Percentiles rank a stretch among this genome's conserved stretches.
phyloP scores from a whole-genome alignment of 1,140 invertebrate species.

The Zaprionus vittiger region DNA sequence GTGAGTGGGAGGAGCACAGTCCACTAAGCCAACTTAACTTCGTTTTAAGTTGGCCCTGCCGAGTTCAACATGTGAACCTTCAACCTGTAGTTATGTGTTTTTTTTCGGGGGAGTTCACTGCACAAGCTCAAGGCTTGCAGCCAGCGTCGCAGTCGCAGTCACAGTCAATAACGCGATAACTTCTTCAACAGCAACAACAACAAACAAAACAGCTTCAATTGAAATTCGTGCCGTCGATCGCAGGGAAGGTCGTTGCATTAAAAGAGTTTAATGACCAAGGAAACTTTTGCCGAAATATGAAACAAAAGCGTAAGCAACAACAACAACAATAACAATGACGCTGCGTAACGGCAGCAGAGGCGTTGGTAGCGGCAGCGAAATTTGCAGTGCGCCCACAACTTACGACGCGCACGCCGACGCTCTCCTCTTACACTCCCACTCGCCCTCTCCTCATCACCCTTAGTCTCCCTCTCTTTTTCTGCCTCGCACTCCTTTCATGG shows the following conservation, averaged over 20 bases:
- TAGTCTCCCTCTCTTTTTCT: background rate
- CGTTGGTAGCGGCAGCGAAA: slow-evolving; percentile 19
- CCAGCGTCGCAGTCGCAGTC: background rate
- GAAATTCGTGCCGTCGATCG: slow-evolving; percentile 75
- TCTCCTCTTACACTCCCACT: background rate
- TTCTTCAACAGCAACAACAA: slow-evolving; percentile 33
- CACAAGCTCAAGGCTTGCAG: slow-evolving; percentile 61
- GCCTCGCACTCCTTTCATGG: slow-evolving; percentile 71
- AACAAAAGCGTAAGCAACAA: slow-evolving; percentile 64
- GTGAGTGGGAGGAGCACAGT: background rate
- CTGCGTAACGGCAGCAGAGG: slow-evolving; percentile 55
- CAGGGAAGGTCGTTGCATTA: slow-evolving; percentile 80
- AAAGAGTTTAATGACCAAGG: slow-evolving; percentile 82
- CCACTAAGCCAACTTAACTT: background rate
- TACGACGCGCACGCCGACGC: slow-evolving; percentile 28
- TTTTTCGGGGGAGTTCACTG: slow-evolving; percentile 53
- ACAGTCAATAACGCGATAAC: slow-evolving; percentile 40
- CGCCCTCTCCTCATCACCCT: background rate
- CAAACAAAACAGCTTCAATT: slow-evolving; percentile 61
- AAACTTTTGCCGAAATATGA: slow-evolving; percentile 81
- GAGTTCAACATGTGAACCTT: slow-evolving; percentile 43
- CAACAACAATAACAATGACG: slow-evolving; percentile 45
- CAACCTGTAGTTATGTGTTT: slow-evolving; percentile 24
- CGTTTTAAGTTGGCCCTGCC: background rate
- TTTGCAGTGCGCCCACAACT: slow-evolving; percentile 43